Evolutionary conservation across 2,113 vertebrate genomes (phyloP), one percentile per base, ranked within the genome.

Genomic region (Gobiocypris rarus): DNA sequence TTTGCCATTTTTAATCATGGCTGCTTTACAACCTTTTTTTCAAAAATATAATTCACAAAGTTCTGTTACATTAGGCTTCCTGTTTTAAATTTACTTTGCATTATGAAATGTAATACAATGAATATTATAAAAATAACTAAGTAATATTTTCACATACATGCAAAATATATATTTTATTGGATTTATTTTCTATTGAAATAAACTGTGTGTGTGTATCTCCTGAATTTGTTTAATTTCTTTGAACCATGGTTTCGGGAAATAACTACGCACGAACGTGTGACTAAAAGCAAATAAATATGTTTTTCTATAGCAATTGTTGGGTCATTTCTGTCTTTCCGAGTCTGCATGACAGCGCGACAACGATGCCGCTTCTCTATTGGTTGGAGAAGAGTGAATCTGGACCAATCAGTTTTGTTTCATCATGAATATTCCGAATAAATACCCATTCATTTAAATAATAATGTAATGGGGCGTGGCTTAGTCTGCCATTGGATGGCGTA

Each of bases 401-500:
- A 45, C 85, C 89, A 88, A 84, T 87, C 59, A 70, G 31, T 19
- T 58, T 48, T 3, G 17, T 2, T 3, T 5, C 6, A 2, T 34
- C 38, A 14, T 84, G 61, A 59, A 54, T 77, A 59, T 77, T 83
- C 69, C 58, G 45, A 19, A 83, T 41, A 81, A 70, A 48, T 71
- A 26, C 11, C 9, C 15, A 43, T 1, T 17, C 69, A 13, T 56
- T 86, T 5, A 1, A 75, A 75, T 75, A 61, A 63, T 83, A 48
- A 87, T 74, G 19, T 83, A 48, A 86, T 69, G 15, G 48, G 88
- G 85, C 48, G 86, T 83, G 82, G 82, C 52, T 50, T 56, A 22
- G 3, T 0, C 13, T 56, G 8, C 65, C 71, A 91, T 91, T 91
- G 86, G 90, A 65, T 38, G 38, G n/a, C 10, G 24, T 13, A 54